Conservation (phyloP, 2,113 vertebrate species). For the Tragelaphus scriptus region DNA sequence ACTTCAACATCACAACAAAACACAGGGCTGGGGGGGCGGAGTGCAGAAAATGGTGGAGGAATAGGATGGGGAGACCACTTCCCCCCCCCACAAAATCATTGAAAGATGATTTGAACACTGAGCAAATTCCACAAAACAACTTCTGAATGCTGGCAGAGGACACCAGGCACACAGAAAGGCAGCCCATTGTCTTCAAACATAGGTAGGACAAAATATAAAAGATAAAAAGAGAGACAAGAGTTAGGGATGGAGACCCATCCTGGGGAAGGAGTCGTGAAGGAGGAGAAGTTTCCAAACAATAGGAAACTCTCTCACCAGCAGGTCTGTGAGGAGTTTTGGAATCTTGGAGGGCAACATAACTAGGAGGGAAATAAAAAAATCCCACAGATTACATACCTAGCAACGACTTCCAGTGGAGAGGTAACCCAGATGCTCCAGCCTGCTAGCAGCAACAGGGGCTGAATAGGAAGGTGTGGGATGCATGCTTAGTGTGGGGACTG, state of each 20-base stretch:
- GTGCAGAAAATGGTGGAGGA: not conserved
- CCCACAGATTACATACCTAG: accelerated
- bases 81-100: not conserved
- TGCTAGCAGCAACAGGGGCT: not conserved
- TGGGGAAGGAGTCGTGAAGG: not conserved
- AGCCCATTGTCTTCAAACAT: not conserved
- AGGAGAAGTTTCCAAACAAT: not conserved
- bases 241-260: not conserved
- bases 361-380: not conserved
- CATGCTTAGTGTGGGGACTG: not conserved
- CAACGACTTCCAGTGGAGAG: accelerated
- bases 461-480: accelerated
- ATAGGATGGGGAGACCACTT: not conserved
- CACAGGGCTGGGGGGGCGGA: not conserved
- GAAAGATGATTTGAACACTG: not conserved
- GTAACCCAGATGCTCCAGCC: not conserved
- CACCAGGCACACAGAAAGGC: not conserved
- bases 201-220: not conserved
- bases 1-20: not conserved
- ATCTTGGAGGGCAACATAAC: not conserved
- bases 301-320: accelerated
- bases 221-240: not conserved
- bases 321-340: not conserved
- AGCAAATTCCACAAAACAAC: not conserved
- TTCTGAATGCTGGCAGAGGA: not conserved